Base-by-base conservation (phyloP, 2,113 vertebrate genomes). In the Blennius ocellaris region DNA sequence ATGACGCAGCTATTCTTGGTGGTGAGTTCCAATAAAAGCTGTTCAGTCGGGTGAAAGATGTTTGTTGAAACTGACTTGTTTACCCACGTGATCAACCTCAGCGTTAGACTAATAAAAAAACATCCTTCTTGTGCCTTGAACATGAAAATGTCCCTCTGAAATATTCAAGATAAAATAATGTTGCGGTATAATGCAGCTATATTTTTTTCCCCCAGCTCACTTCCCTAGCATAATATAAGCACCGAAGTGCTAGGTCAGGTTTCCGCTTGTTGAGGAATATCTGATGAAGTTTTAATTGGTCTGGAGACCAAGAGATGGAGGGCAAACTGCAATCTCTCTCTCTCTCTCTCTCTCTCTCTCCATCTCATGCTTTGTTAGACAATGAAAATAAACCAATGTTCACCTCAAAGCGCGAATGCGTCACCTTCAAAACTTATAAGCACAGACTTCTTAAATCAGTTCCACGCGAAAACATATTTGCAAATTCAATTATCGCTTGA, bases 301-400 rank as follows among this genome's bases (percentile, higher is more conserved):
- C 69, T 47, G 15, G 12, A 63, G 60, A 14, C 7, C 39, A 30
- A 38, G 30, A 65, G 43, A 69, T 40, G 10, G 30, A 41, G 39
- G 16, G 11, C 38, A 59, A 39, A 48, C 17, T 47, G 16, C 40
- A 68, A 58, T 70, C 45, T 70, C 45, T 5, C 15, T 48, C 11
- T 16, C 36, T 50, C 45, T 8, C 12, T n/a, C n/a, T 70, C 45
- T 70, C 45, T 5, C 15, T 48, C 11, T 16, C 36, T 50, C 45
- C n/a, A n/a, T 8, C 12, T 47, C 37, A 55, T 59, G 14, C 43
- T 47, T 65, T 10, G 41, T 52, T 41, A 11, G 36, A 38, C 11
- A 30, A 30, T 43, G 40, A 75, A 80, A 15, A 76, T 62, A 56
- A 64, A 78, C 62, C 45, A 30, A n/a, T 52, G 12, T 62, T 37